phyloP scores from a whole-genome alignment of 2,888 invertebrate genomes.

The Apodemia zela region DNA sequence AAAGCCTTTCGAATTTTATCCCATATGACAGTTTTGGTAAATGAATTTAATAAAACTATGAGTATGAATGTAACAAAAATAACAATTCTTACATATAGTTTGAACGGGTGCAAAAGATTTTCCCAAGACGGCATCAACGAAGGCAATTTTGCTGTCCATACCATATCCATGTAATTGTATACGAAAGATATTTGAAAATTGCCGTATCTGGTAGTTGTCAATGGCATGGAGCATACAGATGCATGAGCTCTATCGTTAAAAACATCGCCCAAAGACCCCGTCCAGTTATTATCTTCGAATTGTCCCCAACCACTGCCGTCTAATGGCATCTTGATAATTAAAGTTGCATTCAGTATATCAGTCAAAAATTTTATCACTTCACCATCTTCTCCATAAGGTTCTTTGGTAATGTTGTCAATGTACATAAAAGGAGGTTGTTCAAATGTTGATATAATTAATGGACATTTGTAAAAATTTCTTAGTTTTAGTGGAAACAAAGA shows the following conservation, averaged over 20 bases:
- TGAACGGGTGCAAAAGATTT: conserved; percentile 51
- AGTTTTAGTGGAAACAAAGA: conserved; percentile 43
- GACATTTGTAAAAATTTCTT: conserved; percentile 44
- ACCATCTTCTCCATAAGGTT: conserved; percentile 47
- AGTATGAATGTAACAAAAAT: conserved; percentile 43
- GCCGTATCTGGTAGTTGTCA: conserved; percentile 44
- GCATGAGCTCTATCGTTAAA: conserved; percentile 42
- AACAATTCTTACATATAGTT: conserved; percentile 38
- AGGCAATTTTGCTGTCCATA: conserved; percentile 50
- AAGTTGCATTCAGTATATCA: conserved; percentile 47
- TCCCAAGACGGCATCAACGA: conserved; percentile 44
- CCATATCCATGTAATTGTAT: conserved; percentile 52
- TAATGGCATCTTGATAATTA: conserved; percentile 41
- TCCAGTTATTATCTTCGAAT: conserved; percentile 49
- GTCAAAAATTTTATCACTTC: conserved; percentile 46
- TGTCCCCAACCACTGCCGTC: conserved; percentile 41
- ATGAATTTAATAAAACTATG: conserved; percentile 41
- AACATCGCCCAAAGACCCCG: conserved; percentile 55
- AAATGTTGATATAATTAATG: conserved; percentile 47
- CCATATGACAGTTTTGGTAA: conserved; percentile 40
- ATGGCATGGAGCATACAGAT: conserved; percentile 48
- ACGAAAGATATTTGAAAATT: conserved; percentile 56
- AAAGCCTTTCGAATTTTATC: conserved; percentile 35
- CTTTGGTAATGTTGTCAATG: conserved; percentile 39
- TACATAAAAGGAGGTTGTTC: conserved; percentile 56